Evolutionary conservation across 2,888 invertebrate genomes (phyloP).

Genomic region (Congeria kusceri): DNA sequence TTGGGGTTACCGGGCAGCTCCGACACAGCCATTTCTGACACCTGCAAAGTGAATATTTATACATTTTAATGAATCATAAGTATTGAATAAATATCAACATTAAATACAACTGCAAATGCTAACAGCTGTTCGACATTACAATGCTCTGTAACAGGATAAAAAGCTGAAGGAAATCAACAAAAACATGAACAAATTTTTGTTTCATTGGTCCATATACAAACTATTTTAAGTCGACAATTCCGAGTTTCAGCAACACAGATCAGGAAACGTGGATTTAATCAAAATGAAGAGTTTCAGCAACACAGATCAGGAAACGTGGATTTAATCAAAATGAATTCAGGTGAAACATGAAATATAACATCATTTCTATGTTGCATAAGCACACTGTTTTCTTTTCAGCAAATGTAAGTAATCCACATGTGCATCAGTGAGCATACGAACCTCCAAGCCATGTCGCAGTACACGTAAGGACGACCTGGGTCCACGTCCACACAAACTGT

Average conservation of each 20-base stretch:
- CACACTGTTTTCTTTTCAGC: no score
- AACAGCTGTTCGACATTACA: neutral
- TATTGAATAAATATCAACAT: no score
- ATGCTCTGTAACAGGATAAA: no score
- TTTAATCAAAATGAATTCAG: neutral
- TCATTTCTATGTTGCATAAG: no score
- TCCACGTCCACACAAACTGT: conserved; percentile 97
- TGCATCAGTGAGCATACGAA: conserved; percentile 65
- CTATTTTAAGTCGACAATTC: neutral
- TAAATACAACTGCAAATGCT: no score
- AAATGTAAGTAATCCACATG: no score
- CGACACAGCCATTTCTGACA: conserved; percentile 99
- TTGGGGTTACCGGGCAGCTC: conserved; percentile 99
- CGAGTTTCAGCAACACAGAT: neutral
- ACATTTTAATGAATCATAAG: neutral
- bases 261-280: neutral
- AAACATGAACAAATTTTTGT: no score
- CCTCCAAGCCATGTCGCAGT: conserved; percentile 97
- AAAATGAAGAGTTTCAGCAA: neutral
- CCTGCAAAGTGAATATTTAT: conserved; percentile 85
- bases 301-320: conserved; percentile 4
- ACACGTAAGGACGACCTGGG: conserved; percentile 97
- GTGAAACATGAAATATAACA: neutral
- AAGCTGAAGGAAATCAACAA: no score
- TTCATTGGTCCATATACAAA: no score